A percentile compares a stretch with the other conserved stretches of the same genome.
phyloP scores from a whole-genome alignment of 1,140 invertebrate genomes.

The Dreissena rostriformis region DNA sequence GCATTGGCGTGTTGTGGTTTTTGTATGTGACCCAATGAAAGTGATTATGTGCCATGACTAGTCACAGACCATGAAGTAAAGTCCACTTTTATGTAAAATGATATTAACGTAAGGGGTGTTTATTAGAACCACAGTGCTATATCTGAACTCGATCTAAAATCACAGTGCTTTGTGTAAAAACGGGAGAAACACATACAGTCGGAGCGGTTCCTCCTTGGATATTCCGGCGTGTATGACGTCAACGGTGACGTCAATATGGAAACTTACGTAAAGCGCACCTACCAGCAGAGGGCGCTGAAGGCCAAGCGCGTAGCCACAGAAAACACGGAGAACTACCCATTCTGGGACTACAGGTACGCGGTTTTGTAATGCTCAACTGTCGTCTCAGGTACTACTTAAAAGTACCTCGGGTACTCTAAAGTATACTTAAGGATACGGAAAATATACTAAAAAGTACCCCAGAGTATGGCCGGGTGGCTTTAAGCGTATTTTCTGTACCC shows the following conservation, averaged over 20 bases:
- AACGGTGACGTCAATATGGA: constrained; percentile 15
- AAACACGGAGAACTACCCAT: constrained; percentile 29
- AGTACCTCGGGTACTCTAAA: too few relatives aligned
- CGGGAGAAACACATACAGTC: neutral
- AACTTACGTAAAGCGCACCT: constrained; percentile 39
- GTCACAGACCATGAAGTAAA: neutral
- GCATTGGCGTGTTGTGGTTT: too few relatives aligned
- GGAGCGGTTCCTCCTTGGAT: neutral
- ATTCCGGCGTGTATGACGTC: neutral
- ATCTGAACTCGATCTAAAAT: neutral
- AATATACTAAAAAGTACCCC: too few relatives aligned
- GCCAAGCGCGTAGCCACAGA: neutral
- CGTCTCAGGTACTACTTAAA: too few relatives aligned
- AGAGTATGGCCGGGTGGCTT: too few relatives aligned
- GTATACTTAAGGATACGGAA: too few relatives aligned
- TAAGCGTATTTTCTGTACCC: too few relatives aligned
- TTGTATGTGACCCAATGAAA: too few relatives aligned
- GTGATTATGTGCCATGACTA: neutral
- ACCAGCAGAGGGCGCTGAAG: constrained; percentile 7
- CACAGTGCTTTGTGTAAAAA: neutral
- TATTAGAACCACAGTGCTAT: neutral
- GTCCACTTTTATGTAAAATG: neutral
- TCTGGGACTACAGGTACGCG: constrained; percentile 53
- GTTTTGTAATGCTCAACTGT: too few relatives aligned
- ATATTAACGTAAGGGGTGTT: neutral